phyloP scores from a whole-genome alignment of 1,140 invertebrate genomes.

The Tetramorium alpestre region DNA sequence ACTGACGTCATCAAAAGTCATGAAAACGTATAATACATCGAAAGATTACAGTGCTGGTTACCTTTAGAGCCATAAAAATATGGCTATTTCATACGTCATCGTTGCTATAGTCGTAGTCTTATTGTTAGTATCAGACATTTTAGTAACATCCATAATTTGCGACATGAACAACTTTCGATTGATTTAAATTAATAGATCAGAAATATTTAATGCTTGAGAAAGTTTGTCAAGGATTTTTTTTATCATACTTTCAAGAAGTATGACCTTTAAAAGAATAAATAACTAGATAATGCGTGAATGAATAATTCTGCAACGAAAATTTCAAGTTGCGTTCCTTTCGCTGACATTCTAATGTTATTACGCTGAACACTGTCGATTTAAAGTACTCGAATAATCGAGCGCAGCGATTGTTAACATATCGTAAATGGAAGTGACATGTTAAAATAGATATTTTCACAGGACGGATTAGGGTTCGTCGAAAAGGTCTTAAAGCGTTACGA shows the following conservation, averaged over 20 bases:
- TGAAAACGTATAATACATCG: background rate
- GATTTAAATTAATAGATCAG: background rate
- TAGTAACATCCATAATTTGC: slow-evolving; percentile 46
- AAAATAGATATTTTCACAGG: slow-evolving; percentile 36
- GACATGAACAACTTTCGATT: slow-evolving; percentile 46
- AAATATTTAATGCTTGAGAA: background rate
- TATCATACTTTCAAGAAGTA: background rate
- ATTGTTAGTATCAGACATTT: slow-evolving; percentile 7
- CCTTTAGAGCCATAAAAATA: slow-evolving; percentile 45
- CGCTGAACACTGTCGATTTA: background rate
- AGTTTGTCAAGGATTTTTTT: background rate
- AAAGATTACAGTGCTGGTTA: slow-evolving; percentile 12
- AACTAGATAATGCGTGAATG: background rate
- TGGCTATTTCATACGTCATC: slow-evolving; percentile 53
- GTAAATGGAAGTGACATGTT: background rate
- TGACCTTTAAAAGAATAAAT: slow-evolving; percentile 4
- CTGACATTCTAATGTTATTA: background rate
- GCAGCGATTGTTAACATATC: background rate
- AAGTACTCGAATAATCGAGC: background rate
- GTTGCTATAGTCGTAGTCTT: slow-evolving; percentile 50
- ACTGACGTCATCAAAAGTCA: background rate
- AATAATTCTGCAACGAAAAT: background rate
- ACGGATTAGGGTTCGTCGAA: slow-evolving; percentile 34
- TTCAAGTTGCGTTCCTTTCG: background rate
- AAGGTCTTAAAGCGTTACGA: slow-evolving; percentile 61